Base-by-base conservation (phyloP, 64 coral and sea anemone species). In the Montipora sp. region DNA sequence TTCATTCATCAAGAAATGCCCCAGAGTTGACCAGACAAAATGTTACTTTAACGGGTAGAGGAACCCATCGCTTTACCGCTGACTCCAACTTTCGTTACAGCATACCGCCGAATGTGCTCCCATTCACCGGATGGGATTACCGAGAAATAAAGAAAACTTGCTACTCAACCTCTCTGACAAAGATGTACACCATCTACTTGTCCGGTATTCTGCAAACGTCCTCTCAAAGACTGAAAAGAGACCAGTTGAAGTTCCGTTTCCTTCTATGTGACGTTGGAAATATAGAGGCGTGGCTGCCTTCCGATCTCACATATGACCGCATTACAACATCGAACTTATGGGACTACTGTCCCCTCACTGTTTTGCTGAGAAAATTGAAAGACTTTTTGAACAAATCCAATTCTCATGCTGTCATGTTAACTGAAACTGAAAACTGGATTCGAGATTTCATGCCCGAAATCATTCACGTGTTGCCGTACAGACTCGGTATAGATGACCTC, bases 41-140 rank as follows among this genome's bases (percentile, higher is more conserved):
- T 36, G 27, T 71, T 45, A 91, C 90, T n/a, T 80, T 91, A 16
- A 73, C 68, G 23, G 90, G 90, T 18, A 70, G 19, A 7, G 48
- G 59, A 45, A 47, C 75, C 20, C 90, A 27, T 9, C 8, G 50
- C 8, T 3, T 47, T 19, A 44, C 51, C 1, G 1, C 8, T 1
- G 73, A 11, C 43, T 47, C 47, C 48, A 19, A 71, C 10, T 81
- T 58, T 91, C 75, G 77, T 8, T 59, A 83, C 27, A 68, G 59
- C 19, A 51, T 93, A 50, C 81, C 74, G 9, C 9, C 81, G 4
- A 73, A 93, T 85, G 83, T 75, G 36, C 20, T 87, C 6, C 91
- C 91, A 43, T 93, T 93, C 21, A 87, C 53, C 13, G 50, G 74
- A 15, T 90, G 89, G 89, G 89, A 90, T 36, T 81, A 90, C 89